Conservation (phyloP, 2,797 vertebrate genomes). For the Chrosomus eos region DNA sequence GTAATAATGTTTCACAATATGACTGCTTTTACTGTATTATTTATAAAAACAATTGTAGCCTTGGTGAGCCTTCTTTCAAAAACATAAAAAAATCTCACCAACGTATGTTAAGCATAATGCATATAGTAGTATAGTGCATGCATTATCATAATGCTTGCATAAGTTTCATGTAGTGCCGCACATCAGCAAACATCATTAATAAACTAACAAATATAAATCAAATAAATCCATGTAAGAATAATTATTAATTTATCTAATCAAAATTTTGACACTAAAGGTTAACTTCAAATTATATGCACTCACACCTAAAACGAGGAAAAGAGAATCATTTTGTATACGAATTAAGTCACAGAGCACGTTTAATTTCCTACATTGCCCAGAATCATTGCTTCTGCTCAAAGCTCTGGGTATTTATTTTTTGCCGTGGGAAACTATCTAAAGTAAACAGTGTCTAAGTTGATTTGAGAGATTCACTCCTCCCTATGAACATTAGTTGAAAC, state of each 20-base stretch:
- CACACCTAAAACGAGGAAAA: slow-evolving; percentile 11
- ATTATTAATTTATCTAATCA: not conserved
- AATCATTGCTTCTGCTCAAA: slow-evolving; percentile 29
- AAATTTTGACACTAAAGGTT: not conserved
- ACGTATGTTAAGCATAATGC: not conserved
- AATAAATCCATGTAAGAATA: not conserved
- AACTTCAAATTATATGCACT: slow-evolving; percentile 18
- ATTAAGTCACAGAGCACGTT: slow-evolving; percentile 14
- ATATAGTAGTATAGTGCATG: not conserved
- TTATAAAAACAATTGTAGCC: not conserved
- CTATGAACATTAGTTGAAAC: slow-evolving; percentile 72
- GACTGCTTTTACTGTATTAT: not conserved
- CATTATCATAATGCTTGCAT: too few species aligned
- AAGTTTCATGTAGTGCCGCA: not conserved
- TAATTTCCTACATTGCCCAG: not conserved
- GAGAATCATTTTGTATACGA: slow-evolving; percentile 5
- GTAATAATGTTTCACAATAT: not conserved
- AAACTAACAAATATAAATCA: not conserved
- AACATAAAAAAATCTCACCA: not conserved
- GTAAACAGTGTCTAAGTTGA: slow-evolving; percentile 80
- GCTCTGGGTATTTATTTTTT: slow-evolving; percentile 60
- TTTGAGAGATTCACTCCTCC: slow-evolving; percentile 64
- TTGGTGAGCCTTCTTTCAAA: not conserved
- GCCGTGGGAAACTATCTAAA: slow-evolving; percentile 66
- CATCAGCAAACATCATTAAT: not conserved